Percentiles rank a stretch among this genome's conserved stretches.
phyloP scores from a whole-genome alignment of 2,888 invertebrate genomes.

The Polydrusus tereticollis region DNA sequence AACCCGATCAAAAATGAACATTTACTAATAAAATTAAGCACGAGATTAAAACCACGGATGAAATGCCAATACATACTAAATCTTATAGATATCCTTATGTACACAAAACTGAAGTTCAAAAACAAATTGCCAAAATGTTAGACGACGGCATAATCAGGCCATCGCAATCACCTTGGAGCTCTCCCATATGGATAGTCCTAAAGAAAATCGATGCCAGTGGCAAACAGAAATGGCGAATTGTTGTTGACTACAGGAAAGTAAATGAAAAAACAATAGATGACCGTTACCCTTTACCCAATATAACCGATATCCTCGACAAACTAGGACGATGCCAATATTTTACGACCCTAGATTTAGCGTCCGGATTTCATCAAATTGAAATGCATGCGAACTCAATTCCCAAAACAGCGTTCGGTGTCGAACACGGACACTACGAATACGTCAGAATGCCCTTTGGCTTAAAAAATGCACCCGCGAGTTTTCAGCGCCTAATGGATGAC shows the following conservation, averaged over 20 bases:
- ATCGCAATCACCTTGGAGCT: conserved; percentile 48
- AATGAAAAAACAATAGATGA: conserved; percentile 48
- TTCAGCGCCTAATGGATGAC: conserved; percentile 55
- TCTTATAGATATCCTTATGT: conserved; percentile 53
- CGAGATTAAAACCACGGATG: conserved; percentile 38
- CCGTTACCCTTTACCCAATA: conserved; percentile 49
- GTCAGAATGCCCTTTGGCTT: conserved; percentile 56
- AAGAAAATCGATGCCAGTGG: conserved; percentile 47
- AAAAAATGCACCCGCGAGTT: conserved; percentile 53
- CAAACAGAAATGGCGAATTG: conserved; percentile 50
- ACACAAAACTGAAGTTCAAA: conserved; percentile 53
- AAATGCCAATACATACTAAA: conserved; percentile 46
- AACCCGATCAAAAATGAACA: conserved; percentile 2
- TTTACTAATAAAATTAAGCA: conserved; percentile 39
- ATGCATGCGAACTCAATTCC: conserved; percentile 47
- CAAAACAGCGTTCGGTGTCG: conserved; percentile 57
- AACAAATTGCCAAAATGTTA: conserved; percentile 52
- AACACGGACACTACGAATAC: conserved; percentile 54
- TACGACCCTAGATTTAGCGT: conserved; percentile 53
- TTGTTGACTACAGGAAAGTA: conserved; percentile 48
- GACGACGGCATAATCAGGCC: conserved; percentile 46
- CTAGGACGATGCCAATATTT: conserved; percentile 45
- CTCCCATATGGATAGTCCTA: conserved; percentile 53
- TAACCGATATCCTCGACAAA: conserved; percentile 48
- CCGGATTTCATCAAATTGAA: conserved; percentile 58